Percentiles rank a stretch among this genome's conserved stretches.
Conservation (phyloP, 2,797 vertebrate genomes). For the Eulemur rubriventer region DNA sequence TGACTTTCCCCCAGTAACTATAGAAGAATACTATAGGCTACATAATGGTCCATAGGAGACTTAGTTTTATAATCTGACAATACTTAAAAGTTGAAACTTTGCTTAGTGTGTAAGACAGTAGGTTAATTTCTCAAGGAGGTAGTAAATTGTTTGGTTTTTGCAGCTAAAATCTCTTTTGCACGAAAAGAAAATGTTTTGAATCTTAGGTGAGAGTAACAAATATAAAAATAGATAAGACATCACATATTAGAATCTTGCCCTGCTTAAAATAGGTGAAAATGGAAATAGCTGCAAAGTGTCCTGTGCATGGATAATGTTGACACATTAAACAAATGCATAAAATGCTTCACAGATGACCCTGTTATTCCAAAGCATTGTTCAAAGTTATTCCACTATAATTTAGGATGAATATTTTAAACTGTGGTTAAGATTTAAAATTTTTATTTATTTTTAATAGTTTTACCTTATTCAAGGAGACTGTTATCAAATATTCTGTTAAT, state of each 20-base stretch:
- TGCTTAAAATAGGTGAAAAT: conserved; percentile 14
- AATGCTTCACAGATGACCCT: not conserved
- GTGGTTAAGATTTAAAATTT: conserved; percentile 20
- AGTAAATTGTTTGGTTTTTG: conserved; percentile 1
- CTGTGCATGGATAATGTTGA: not conserved
- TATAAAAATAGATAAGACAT: conserved; percentile 25
- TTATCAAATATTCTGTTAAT: conserved; percentile 25
- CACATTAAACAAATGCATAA: not conserved
- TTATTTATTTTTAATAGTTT: conserved; percentile 38
- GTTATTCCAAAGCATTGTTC: conserved; percentile 8
- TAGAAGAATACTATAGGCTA: not conserved
- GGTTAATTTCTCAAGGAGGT: conserved; percentile 5
- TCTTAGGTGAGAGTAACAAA: conserved; percentile 9
- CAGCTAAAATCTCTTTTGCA: not conserved
- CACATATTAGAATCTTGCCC: not conserved
- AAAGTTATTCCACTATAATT: conserved; percentile 3
- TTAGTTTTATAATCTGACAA: conserved; percentile 32
- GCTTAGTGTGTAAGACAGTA: not conserved
- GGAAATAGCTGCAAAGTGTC: conserved; percentile 1
- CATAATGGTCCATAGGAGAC: not conserved
- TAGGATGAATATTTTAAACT: conserved; percentile 24
- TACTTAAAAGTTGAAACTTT: not conserved
- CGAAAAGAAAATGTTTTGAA: conserved; percentile 16
- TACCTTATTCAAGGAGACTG: not conserved
- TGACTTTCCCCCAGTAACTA: conserved; percentile 27